A percentile compares a stretch with the other conserved stretches of the same genome.
Evolutionary conservation across 2,113 vertebrate species (phyloP).

Genomic region (Bettongia penicillata): DNA sequence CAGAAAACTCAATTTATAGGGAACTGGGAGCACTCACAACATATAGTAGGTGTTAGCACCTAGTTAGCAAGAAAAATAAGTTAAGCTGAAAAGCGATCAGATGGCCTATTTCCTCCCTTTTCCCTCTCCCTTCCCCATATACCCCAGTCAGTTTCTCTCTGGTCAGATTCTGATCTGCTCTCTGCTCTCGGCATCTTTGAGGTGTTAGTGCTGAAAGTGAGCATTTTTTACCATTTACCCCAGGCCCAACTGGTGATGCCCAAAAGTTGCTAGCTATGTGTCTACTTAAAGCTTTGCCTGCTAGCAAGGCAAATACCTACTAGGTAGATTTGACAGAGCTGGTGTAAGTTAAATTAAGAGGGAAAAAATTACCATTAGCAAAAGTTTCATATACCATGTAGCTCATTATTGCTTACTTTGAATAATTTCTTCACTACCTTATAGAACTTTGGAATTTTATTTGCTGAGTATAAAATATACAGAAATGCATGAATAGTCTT

Average conservation of each 20-base stretch:
- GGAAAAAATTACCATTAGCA: slow-evolving; percentile 80
- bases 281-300: background rate
- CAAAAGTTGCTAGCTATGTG: background rate
- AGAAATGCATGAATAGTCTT: slow-evolving; percentile 70
- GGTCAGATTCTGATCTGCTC: background rate
- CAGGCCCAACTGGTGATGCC: background rate
- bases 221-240: too few relatives aligned
- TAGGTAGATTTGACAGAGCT: slow-evolving; percentile 6
- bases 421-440: slow-evolving; percentile 72
- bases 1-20: background rate
- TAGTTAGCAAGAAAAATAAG: background rate
- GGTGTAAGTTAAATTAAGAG: slow-evolving; percentile 70
- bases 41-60: background rate
- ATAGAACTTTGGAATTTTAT: slow-evolving; percentile 63
- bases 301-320: background rate
- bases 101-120: background rate
- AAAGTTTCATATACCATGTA: slow-evolving; percentile 77
- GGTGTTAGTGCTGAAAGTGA: background rate
- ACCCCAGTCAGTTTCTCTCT: background rate
- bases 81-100: background rate
- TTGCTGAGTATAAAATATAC: slow-evolving; percentile 65
- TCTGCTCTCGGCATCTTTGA: background rate
- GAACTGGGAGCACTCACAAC: background rate
- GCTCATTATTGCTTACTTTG: slow-evolving; percentile 81
- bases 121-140: background rate